phyloP scores from a whole-genome alignment of 2,113 vertebrate genomes.

The Benitochromis conjunctus region DNA sequence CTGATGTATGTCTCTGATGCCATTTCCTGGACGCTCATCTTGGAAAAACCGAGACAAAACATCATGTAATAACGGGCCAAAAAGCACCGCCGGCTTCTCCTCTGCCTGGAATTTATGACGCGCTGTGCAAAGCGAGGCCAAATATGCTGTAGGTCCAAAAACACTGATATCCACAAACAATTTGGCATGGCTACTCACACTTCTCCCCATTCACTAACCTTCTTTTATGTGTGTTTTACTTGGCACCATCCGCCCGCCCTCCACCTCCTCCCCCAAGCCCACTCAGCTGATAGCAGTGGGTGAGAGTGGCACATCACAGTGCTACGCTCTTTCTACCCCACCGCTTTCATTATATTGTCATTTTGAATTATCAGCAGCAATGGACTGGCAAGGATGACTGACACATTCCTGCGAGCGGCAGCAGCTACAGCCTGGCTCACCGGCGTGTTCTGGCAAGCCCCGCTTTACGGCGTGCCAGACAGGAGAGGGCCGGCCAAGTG shows the following conservation, averaged over 20 bases:
- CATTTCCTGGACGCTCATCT: conserved; percentile 44
- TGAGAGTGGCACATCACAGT: conserved; percentile 50
- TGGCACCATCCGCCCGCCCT: neutral
- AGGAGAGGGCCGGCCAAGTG: conserved; percentile 58
- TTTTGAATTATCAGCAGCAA: conserved; percentile 70
- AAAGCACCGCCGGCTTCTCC: conserved; percentile 1
- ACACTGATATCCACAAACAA: conserved; percentile 34
- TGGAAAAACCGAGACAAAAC: conserved; percentile 36
- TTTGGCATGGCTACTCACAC: conserved; percentile 45
- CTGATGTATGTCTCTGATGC: conserved; percentile 11
- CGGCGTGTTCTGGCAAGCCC: conserved; percentile 71
- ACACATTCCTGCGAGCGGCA: conserved; percentile 64
- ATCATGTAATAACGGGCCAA: conserved; percentile 15
- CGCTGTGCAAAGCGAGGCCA: conserved; percentile 26
- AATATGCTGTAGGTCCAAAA: conserved; percentile 46
- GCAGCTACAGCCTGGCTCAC: conserved; percentile 59
- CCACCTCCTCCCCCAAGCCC: neutral
- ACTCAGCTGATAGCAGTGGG: conserved; percentile 24
- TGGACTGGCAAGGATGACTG: conserved; percentile 71
- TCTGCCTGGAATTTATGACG: conserved; percentile 28
- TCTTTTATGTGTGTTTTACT: conserved; percentile 52
- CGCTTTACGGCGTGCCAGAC: conserved; percentile 55
- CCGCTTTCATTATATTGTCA: conserved; percentile 72
- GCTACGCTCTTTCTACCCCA: conserved; percentile 48
- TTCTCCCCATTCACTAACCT: conserved; percentile 44